Percentiles rank a stretch among this genome's conserved stretches.
Conservation (phyloP, 2,888 invertebrate species). For the Eustalomyia histrio region DNA sequence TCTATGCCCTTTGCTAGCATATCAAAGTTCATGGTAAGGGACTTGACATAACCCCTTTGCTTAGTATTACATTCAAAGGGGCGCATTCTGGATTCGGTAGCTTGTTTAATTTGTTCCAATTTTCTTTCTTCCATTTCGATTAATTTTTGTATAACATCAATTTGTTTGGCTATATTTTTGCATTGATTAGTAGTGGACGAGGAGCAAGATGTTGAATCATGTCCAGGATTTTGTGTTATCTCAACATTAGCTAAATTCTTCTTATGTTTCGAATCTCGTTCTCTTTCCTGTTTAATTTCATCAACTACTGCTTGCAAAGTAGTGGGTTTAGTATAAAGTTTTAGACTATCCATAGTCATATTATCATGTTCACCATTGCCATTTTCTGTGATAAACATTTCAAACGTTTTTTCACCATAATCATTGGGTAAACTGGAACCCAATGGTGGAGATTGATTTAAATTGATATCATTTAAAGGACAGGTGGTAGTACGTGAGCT, state of each 20-base stretch:
- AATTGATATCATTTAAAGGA: slow-evolving; percentile 70
- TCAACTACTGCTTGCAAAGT: slow-evolving; percentile 73
- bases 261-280: slow-evolving; percentile 72
- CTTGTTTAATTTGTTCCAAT: slow-evolving; percentile 83
- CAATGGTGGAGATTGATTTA: slow-evolving; percentile 65
- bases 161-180: slow-evolving; percentile 83
- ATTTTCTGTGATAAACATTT: slow-evolving; percentile 83
- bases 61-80: slow-evolving; percentile 84
- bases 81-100: slow-evolving; percentile 83
- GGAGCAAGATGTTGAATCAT: slow-evolving; percentile 37
- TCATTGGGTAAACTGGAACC: slow-evolving; percentile 73
- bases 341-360: slow-evolving; percentile 82
- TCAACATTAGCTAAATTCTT: slow-evolving; percentile 77
- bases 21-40: slow-evolving; percentile 86
- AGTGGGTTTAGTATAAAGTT: slow-evolving; percentile 80
- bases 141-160: slow-evolving; percentile 85
- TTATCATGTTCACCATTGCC: slow-evolving; percentile 83
- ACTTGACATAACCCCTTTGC: slow-evolving; percentile 84
- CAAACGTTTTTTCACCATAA: slow-evolving; percentile 82
- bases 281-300: slow-evolving; percentile 75
- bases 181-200: slow-evolving; percentile 76
- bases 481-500: slow-evolving; percentile 61
- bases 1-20: slow-evolving; percentile 83
- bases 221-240: slow-evolving; percentile 67
- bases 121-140: slow-evolving; percentile 86